Base-by-base conservation (phyloP, 2,797 vertebrate species). In the Remorina albescens region DNA sequence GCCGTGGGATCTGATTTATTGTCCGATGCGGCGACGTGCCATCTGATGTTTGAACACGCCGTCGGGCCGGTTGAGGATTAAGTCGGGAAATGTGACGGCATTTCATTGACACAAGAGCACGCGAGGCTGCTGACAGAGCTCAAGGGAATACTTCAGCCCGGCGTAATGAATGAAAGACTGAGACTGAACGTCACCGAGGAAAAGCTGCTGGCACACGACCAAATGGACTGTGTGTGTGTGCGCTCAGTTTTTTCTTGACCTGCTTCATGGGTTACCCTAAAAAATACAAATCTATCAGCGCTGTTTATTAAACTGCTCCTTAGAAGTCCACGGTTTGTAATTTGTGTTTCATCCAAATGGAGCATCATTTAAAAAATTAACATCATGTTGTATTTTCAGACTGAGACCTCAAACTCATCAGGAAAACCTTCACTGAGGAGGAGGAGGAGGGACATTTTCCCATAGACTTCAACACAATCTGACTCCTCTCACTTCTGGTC, bases 121-220 rank as follows among this genome's bases (percentile, higher is more conserved):
- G n/a, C n/a, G n/a, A 53, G 56, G 57, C 53, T 68, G 74, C 81
- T 94, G 94, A 92, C 91, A 87, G 76, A 0, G 36, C 1, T 90
- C 92, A 93, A 94, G 79, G 77, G 37, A 94, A 93, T 92, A 93
- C 91, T 93, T 91, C 89, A 91, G 66, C 90, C 44, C 36, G 23
- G 44, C 76, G 82, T 86, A 86, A 88, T 88, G 72, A 90, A 76
- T 86, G 81, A 92, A 82, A 71, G 79, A 88, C 75, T 85, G 88
- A 94, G 90, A n/a, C n/a, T n/a, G n/a, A 91, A 87, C 82, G 64
- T 77, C 79, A 76, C 72, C 81, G 71, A 84, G 79, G 80, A 86
- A 81, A 69, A 26, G 77, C 58, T 26, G 64, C 64, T 83, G 88
- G 82, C 84, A 77, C 23, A 2, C 6, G 6, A 69, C 81, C 85